Conservation (phyloP, 2,888 invertebrate genomes). For the Hypselothyrea guttata region DNA sequence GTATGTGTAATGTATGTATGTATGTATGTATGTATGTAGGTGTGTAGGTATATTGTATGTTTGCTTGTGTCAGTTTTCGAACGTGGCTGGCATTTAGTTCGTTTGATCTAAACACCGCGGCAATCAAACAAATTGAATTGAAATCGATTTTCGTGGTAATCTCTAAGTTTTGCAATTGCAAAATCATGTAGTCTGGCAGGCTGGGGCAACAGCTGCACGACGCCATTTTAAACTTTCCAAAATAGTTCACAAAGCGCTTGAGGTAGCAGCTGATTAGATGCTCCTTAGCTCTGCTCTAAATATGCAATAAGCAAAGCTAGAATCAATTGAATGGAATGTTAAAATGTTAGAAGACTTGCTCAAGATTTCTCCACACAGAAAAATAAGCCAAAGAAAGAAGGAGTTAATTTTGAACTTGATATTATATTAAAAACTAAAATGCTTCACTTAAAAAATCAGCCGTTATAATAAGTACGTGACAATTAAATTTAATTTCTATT, state of each 20-base stretch:
- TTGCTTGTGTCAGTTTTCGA: constrained; percentile 35
- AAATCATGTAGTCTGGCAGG: constrained; percentile 28
- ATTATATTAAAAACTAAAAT: no score
- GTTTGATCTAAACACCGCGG: constrained; percentile 65
- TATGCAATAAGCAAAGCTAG: no score
- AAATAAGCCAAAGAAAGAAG: no score
- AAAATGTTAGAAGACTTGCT: no score
- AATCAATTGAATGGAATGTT: no score
- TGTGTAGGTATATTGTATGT: constrained; percentile 8
- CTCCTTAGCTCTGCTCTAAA: not conserved
- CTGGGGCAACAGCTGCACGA: not conserved
- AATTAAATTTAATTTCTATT: no score
- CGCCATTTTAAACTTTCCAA: not conserved
- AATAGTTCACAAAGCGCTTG: constrained; percentile 4
- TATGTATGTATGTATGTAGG: constrained; percentile 10
- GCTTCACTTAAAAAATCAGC: no score
- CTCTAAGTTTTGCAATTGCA: constrained; percentile 43
- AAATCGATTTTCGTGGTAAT: constrained; percentile 64
- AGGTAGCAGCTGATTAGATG: constrained; percentile 12
- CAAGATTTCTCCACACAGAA: no score
- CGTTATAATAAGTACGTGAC: no score
- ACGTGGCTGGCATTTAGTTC: constrained; percentile 68
- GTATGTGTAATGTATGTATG: constrained; percentile 1
- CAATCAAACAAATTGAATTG: constrained; percentile 76
- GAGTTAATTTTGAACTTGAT: no score